Conservation (phyloP, 2,888 invertebrate genomes). For the Strigamia crassipes region DNA sequence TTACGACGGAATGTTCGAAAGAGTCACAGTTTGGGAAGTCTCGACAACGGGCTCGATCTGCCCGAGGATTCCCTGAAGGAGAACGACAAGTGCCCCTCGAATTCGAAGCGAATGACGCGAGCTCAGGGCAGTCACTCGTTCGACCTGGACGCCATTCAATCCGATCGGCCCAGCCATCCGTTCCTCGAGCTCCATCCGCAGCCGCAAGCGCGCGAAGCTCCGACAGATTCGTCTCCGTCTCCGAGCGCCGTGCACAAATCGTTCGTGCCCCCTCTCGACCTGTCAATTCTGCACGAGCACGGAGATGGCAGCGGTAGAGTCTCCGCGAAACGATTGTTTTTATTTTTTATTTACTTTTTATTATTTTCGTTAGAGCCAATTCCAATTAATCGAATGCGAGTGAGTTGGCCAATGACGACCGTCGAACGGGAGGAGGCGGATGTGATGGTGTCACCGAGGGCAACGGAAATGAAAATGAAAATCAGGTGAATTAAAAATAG, state of each 20-base stretch:
- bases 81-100: background rate
- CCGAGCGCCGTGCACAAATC: conserved; percentile 53
- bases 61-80: conserved; percentile 48
- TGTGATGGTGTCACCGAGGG: conserved; percentile 67
- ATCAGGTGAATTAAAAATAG: conserved; percentile 19
- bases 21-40: conserved; percentile 46
- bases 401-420: conserved; percentile 49
- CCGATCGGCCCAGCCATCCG: conserved; percentile 46
- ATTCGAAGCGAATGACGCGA: background rate
- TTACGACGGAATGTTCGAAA: conserved; percentile 46
- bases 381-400: conserved; percentile 48
- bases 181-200: conserved; percentile 47
- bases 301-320: conserved; percentile 62
- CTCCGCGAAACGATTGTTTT: background rate
- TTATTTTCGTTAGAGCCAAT: conserved; percentile 50
- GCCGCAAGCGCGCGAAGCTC: background rate
- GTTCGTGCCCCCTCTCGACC: conserved; percentile 63
- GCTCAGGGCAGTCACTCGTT: conserved; percentile 43
- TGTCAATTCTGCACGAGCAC: conserved; percentile 66
- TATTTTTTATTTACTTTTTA: background rate
- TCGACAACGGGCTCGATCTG: conserved; percentile 22
- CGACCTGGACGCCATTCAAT: conserved; percentile 44
- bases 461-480: conserved; percentile 60
- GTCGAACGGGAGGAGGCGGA: conserved; percentile 54
- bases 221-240: conserved; percentile 60